These are phyloP conservation scores for Proterorhinus semilunaris DNA, from an alignment of 2,113 vertebrate species.

Conservation along the genomic window DNA sequence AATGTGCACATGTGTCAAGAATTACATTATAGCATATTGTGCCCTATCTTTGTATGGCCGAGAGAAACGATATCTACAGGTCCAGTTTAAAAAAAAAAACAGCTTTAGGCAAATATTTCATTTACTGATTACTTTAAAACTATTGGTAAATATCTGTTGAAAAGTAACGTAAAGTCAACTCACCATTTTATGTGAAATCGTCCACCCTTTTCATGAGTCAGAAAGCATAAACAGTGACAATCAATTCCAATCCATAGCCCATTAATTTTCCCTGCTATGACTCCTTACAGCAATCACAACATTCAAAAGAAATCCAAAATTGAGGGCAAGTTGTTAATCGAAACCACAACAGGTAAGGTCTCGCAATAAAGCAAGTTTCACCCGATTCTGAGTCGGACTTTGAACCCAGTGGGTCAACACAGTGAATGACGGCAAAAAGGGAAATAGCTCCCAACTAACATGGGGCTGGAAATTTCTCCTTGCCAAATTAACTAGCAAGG, in stretches of 20 bases:
- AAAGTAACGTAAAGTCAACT: slow-evolving; percentile 39
- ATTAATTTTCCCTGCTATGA: slow-evolving; percentile 8
- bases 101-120: background rate
- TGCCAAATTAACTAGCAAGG: slow-evolving; percentile 58
- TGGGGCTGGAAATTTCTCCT: slow-evolving; percentile 24
- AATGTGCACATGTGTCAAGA: too few species aligned
- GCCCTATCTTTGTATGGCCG: too few species aligned
- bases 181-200: slow-evolving; percentile 55
- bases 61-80: too few species aligned
- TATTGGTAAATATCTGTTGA: background rate
- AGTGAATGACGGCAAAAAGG: slow-evolving; percentile 18
- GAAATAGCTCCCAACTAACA: slow-evolving; percentile 42
- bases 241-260: slow-evolving; percentile 18
- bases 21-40: too few species aligned
- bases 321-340: slow-evolving; percentile 37
- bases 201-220: slow-evolving; percentile 28
- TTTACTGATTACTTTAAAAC: background rate
- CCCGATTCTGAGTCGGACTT: slow-evolving; percentile 53
- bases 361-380: slow-evolving; percentile 14
- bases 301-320: slow-evolving; percentile 47
- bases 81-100: background rate
- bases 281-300: slow-evolving; percentile 52
- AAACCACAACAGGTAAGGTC: slow-evolving; percentile 2
- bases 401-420: slow-evolving; percentile 50
- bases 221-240: slow-evolving; percentile 35